phyloP scores from a whole-genome alignment of 1,140 invertebrate genomes.

The Manduca sexta region DNA sequence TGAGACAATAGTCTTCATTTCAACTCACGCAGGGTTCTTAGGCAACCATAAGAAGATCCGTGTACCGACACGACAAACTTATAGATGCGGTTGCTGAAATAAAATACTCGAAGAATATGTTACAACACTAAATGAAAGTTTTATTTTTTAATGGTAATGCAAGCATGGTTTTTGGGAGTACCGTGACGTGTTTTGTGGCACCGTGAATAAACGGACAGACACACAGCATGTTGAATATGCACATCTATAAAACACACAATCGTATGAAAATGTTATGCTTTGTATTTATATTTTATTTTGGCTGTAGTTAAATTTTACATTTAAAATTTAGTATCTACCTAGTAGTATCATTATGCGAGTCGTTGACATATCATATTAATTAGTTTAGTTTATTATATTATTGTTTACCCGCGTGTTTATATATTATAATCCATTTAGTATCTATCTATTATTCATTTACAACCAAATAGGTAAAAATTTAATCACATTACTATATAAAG shows the following conservation, averaged over 20 bases:
- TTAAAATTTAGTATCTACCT: too few species aligned
- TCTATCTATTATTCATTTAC: too few species aligned
- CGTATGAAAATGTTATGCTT: constrained; percentile 4
- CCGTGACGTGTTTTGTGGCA: constrained; percentile 56
- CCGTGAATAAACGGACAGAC: constrained; percentile 61
- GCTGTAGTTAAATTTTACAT: too few species aligned
- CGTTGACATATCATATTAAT: too few species aligned
- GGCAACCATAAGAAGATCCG: constrained; percentile 47
- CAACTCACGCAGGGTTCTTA: constrained; percentile 48
- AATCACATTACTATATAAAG: too few species aligned
- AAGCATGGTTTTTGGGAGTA: constrained; percentile 25
- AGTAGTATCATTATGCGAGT: too few species aligned
- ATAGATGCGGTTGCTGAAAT: background rate
- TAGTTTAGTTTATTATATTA: too few species aligned
- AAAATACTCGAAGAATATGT: background rate
- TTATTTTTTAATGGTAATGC: background rate
- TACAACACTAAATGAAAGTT: background rate
- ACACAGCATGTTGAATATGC: constrained; percentile 40
- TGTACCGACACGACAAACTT: constrained; percentile 25
- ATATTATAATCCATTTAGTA: too few species aligned
- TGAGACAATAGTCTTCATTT: constrained; percentile 38
- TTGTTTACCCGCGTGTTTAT: too few species aligned
- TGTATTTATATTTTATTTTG: too few species aligned
- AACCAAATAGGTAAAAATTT: too few species aligned
- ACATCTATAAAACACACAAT: constrained; percentile 31